Conservation (phyloP, 2,797 vertebrate species). For the Aldrovandia affinis region DNA sequence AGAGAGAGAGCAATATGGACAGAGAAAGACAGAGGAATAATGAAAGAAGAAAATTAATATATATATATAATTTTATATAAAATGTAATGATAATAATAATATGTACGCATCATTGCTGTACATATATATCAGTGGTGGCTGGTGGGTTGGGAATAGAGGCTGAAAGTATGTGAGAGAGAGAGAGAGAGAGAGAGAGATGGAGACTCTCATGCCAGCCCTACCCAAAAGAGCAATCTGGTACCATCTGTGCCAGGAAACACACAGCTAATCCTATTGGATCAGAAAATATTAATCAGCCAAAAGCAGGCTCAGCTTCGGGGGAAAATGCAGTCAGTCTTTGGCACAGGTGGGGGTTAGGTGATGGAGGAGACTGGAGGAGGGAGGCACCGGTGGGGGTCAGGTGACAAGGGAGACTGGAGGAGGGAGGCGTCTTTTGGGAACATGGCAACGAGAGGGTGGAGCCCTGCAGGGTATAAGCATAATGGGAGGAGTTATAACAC, state of each 20-base stretch:
- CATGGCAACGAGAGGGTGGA: background rate
- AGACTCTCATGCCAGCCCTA: slow-evolving; percentile 34
- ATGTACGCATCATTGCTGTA: no score
- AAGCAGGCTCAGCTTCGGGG: slow-evolving; percentile 29
- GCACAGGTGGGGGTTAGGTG: slow-evolving; percentile 19
- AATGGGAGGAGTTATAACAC: background rate
- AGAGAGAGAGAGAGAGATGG: slow-evolving; percentile 14
- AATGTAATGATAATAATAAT: no score
- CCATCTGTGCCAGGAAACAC: slow-evolving; percentile 56
- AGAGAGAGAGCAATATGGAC: background rate
- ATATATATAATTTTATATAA: no score
- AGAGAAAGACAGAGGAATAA: background rate
- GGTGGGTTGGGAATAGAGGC: background rate
- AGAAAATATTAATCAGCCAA: slow-evolving; percentile 51
- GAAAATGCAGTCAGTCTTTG: slow-evolving; percentile 34
- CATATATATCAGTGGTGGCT: no score
- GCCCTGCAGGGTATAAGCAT: background rate
- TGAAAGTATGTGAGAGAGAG: background rate
- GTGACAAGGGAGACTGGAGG: background rate
- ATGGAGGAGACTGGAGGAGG: background rate
- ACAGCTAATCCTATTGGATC: slow-evolving; percentile 53
- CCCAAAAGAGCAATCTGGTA: slow-evolving; percentile 57
- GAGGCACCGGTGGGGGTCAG: slow-evolving; percentile 24
- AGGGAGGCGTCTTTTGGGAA: background rate
- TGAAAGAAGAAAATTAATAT: background rate